Evolutionary conservation across 2,888 invertebrate genomes (phyloP), one percentile per base, ranked within the genome.

Genomic region (Xestia xanthographa): DNA sequence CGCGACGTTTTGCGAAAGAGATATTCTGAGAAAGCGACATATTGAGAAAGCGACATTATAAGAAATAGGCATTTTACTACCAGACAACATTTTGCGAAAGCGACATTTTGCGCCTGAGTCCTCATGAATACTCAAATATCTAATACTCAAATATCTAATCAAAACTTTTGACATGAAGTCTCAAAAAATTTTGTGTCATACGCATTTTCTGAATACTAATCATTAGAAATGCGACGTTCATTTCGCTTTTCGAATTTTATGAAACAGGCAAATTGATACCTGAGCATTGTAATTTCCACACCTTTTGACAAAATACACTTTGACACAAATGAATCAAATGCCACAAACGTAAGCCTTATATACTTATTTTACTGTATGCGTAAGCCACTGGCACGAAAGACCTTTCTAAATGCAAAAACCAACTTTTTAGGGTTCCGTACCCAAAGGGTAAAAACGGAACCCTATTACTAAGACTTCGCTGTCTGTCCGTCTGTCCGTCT

Each of bases 361-460:
- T n/a, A n/a, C n/a, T n/a, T n/a, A n/a, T n/a, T n/a, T n/a, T n/a
- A n/a, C n/a, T n/a, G n/a, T n/a, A n/a, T n/a, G n/a, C n/a, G n/a
- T n/a, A n/a, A n/a, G n/a, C n/a, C n/a, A n/a, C n/a, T n/a, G n/a
- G n/a, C n/a, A n/a, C n/a, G n/a, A 71, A 38, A 69, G 2, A 0
- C 11, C 3, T 22, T 43, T 76, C 50, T 38, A 58, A 77, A 69
- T 62, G 43, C 50, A 48, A 77, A 77, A 26, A 4, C 17, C 0
- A 0, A 5, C 3, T 34, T 69, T 66, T n/a, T n/a, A n/a, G n/a
- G n/a, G n/a, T n/a, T n/a, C n/a, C n/a, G n/a, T n/a, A n/a, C n/a
- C n/a, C n/a, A n/a, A n/a, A n/a, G n/a, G n/a, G n/a, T n/a, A n/a
- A n/a, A n/a, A n/a, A n/a, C n/a, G n/a, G n/a, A n/a, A n/a, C n/a